These are phyloP conservation scores for Meda fulgida DNA, from an alignment of 2,797 vertebrate species.

Conservation along the genomic window DNA sequence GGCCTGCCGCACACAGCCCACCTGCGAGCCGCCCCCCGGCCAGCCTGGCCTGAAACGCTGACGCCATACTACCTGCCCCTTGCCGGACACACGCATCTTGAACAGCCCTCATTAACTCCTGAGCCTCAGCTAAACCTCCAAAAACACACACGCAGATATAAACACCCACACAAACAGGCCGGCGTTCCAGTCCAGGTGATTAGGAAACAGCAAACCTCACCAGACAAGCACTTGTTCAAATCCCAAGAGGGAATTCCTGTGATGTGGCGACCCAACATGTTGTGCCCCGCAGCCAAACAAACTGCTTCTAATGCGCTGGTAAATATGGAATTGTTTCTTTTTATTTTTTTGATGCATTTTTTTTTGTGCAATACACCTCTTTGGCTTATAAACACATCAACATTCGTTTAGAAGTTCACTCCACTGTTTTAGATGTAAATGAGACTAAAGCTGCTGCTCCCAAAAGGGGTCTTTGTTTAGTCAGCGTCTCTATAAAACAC, in stretches of 20 bases:
- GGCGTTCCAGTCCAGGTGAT: conserved; percentile 58
- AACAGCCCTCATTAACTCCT: conserved; percentile 63
- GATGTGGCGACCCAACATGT: conserved; percentile 61
- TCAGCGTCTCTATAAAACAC: conserved; percentile 42
- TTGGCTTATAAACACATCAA: conserved; percentile 52
- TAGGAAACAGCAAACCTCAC: conserved; percentile 63
- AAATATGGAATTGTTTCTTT: conserved; percentile 53
- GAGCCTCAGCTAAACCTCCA: conserved; percentile 58
- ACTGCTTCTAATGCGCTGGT: conserved; percentile 57
- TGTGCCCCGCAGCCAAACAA: conserved; percentile 63
- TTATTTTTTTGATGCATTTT: conserved; percentile 6
- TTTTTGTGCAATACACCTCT: conserved; percentile 17
- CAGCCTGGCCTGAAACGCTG: conserved; percentile 62
- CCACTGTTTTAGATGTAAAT: conserved; percentile 49
- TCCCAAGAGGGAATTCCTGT: conserved; percentile 56
- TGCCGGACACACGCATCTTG: conserved; percentile 59
- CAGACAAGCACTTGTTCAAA: conserved; percentile 58
- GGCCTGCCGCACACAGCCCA: conserved; percentile 61
- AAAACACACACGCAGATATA: conserved; percentile 56
- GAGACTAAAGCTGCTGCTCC: conserved; percentile 34
- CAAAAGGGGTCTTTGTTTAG: conserved; percentile 43
- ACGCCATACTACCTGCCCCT: conserved; percentile 55
- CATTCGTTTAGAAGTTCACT: conserved; percentile 45
- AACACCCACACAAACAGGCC: conserved; percentile 54
- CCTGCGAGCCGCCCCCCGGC: conserved; percentile 61